Percentiles rank a stretch among this genome's conserved stretches.
These are phyloP conservation scores for Hydropsyche tenuis DNA, from an alignment of 1,140 invertebrate species.

Conservation along the genomic window DNA sequence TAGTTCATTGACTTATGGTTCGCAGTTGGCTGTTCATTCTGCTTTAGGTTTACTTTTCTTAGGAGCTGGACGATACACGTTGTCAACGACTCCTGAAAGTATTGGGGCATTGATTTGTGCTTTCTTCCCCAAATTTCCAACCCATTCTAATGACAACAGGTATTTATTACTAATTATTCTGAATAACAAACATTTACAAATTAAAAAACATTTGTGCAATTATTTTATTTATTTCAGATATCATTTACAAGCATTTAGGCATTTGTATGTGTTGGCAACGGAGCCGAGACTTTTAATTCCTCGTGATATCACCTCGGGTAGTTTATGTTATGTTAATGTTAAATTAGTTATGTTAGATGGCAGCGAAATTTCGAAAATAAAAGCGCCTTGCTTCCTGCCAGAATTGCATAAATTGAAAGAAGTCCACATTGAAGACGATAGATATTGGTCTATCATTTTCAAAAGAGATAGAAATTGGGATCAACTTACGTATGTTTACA, in stretches of 20 bases:
- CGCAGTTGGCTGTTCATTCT: constrained; percentile 94
- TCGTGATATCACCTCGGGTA: constrained; percentile 80
- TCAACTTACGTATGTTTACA: constrained; percentile 69
- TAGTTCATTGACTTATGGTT: constrained; percentile 83
- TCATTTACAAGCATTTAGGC: constrained; percentile 93
- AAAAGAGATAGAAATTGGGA: constrained; percentile 84
- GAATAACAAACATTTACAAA: neutral
- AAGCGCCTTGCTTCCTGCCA: constrained; percentile 86
- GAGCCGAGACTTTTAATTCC: constrained; percentile 89
- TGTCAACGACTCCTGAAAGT: constrained; percentile 82
- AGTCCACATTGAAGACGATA: constrained; percentile 80
- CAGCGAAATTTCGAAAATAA: constrained; percentile 61
- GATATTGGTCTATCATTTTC: constrained; percentile 89
- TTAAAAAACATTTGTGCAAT: neutral
- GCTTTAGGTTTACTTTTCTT: constrained; percentile 91
- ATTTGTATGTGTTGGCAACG: constrained; percentile 92
- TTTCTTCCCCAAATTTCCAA: constrained; percentile 96
- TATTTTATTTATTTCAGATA: constrained; percentile 65
- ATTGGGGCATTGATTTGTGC: constrained; percentile 90
- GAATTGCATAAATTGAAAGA: constrained; percentile 78
- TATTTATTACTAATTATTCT: constrained; percentile 53
- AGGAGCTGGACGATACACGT: constrained; percentile 88
- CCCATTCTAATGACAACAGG: constrained; percentile 94
- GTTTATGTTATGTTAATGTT: constrained; percentile 82
- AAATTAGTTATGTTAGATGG: constrained; percentile 67